Base-by-base conservation (phyloP, 2,888 invertebrate species). In the Mythimna lalbum region DNA sequence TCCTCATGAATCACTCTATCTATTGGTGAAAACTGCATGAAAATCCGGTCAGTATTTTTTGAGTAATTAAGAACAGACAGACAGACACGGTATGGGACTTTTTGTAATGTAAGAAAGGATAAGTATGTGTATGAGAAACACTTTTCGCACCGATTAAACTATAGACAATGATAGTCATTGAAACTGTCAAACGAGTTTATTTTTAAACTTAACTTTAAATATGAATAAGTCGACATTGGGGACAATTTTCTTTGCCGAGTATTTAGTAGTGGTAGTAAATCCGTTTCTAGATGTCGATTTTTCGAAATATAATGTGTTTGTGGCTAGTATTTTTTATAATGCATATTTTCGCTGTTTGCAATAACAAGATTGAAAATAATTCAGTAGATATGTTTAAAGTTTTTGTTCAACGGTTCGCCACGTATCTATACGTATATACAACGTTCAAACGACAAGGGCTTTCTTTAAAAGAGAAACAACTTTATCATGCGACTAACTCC, bases 91-190 rank as follows among this genome's bases (percentile, higher is more conserved):
- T 39, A 4, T 39, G 39, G 39, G 10, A 43, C 4, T 43, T 43
- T 43, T 17, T 43, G 14, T 17, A 17, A 12, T 10, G 39, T 43
- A 39, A 17, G 14, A 2, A 17, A 43, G 43, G 43, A 43, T 43
- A 19, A 17, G 14, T 14, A 39, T 12, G 39, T 14, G 39, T 39
- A 31, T 33, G 55, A 31, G 4, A 23, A 43, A 39, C 31, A 27
- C 27, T 39, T 69, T 21, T 80, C 63, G 69, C 69, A 79, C 50
- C 74, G 68, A 64, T 56, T 60, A 43, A 43, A 63, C 31, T 23
- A 62, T 50, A 17, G 19, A 27, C 21, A 57, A 63, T 55, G 7
- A 52, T 57, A 64, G 43, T 69, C 10, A 59, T 36, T 31, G 17
- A 19, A 55, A 61, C 7, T 50, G 31, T 62, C 0, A n/a, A 52